A percentile compares a stretch with the other conserved stretches of the same genome.
phyloP scores from a whole-genome alignment of 92 coral and sea anemone species.

The Plumapathes pennacea region DNA sequence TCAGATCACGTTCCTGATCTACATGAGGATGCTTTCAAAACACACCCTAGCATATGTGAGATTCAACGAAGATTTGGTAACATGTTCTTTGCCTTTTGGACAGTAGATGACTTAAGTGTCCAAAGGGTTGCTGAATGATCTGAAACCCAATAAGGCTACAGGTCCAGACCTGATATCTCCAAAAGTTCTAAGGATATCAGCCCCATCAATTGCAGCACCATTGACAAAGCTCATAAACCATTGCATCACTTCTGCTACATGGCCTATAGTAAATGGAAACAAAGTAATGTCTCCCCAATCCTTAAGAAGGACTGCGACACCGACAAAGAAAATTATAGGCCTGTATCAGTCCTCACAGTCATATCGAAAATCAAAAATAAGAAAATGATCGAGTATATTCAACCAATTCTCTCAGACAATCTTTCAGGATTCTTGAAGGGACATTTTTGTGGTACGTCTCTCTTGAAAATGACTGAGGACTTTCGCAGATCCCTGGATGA shows the following conservation, averaged over 20 bases:
- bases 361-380: slow-evolving; percentile 5
- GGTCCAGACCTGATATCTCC: slow-evolving; percentile 43
- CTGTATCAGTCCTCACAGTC: slow-evolving; percentile 15
- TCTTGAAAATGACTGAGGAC: slow-evolving; percentile 37
- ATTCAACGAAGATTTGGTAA: too few relatives aligned
- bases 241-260: slow-evolving; percentile 5
- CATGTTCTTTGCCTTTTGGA: too few relatives aligned
- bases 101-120: too few relatives aligned
- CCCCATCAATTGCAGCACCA: too few relatives aligned
- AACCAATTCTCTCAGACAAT: slow-evolving; percentile 1
- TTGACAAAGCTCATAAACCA: slow-evolving; percentile 14
- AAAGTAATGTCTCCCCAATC: slow-evolving; percentile 38
- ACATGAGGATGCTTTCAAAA: too few relatives aligned
- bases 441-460: slow-evolving; percentile 24
- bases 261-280: slow-evolving; percentile 42
- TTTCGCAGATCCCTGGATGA: slow-evolving; percentile 16
- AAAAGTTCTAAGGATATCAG: not conserved
- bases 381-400: not conserved
- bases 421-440: slow-evolving; percentile 30
- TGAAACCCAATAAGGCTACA: slow-evolving; percentile 38
- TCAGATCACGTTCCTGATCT: too few relatives aligned
- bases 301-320: slow-evolving; percentile 32
- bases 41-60: too few relatives aligned
- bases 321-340: slow-evolving; percentile 25
- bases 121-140: slow-evolving; percentile 16